Base-by-base conservation (phyloP, 2,113 vertebrate species). In the Plecturocebus donacophilus region DNA sequence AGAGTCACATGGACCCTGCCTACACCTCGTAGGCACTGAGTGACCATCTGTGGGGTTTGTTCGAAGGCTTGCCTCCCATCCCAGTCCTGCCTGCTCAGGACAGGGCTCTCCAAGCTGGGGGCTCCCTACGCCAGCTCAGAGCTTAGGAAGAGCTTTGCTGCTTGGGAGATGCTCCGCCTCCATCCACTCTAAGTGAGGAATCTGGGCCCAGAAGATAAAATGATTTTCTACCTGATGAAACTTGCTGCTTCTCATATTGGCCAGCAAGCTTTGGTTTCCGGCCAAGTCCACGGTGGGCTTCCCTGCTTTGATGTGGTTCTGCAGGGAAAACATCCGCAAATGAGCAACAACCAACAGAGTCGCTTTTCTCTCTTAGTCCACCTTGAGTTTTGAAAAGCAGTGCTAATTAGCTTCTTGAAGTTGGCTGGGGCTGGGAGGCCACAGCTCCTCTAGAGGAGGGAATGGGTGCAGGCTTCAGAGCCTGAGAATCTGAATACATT, bases 211-310 rank as follows among this genome's bases (percentile, higher is more conserved):
- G 96, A 94, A 97, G 95, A 97, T 96, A 96, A 98, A 97, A 98
- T 89, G 87, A n/a, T 90, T 95, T 96, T 93, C 88, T 90, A 83
- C 98, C 90, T 98, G 97, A 97, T 64, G n/a, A 61, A 90, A 97
- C 97, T 98, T 98, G 98, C 92, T 4, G 8, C 47, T 88, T 42
- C 92, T 79, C 96, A 97, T 96, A 97, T 97, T 98, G 98, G 96
- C 97, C 95, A 91, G 97, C 16, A 2, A 97, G 97, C 82, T 86
- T 93, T 98, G 97, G 97, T 97, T 97, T 94, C 96, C 1, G 61
- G 96, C 98, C 98, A 98, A 98, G 90, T 96, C 94, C 96, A 92
- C 4, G 94, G 96, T 97, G 97, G 98, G 96, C 96, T 98, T 96
- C 81, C 27, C 68, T 47, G 85, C 97, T 98, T 98, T 98, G 97